A percentile compares a stretch with the other conserved stretches of the same genome.
Evolutionary conservation across 1,140 invertebrate genomes (phyloP).

Genomic region (Cheumatopsyche charites): DNA sequence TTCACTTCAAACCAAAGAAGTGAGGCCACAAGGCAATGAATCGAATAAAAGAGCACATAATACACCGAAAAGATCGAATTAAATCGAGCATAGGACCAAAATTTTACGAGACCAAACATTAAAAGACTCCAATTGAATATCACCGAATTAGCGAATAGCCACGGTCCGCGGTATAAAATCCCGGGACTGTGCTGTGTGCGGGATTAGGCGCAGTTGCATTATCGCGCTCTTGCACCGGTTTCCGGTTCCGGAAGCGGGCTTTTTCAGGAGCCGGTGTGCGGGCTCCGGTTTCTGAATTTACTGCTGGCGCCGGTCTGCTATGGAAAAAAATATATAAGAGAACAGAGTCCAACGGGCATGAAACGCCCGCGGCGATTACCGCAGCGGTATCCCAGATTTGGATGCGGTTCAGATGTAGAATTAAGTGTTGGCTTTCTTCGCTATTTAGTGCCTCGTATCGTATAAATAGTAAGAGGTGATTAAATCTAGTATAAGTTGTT

Average conservation of each 20-base stretch:
- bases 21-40: no score
- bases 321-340: neutral
- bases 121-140: conserved; percentile 22
- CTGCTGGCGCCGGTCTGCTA: neutral
- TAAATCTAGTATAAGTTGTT: no score
- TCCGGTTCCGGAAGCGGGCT: neutral
- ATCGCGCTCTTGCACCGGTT: neutral
- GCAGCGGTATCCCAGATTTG: neutral
- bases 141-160: neutral
- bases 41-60: no score
- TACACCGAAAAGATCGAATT: no score
- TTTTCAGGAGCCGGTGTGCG: neutral
- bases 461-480: no score
- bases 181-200: no score
- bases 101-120: no score
- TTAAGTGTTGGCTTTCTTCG: neutral
- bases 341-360: no score
- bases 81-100: no score
- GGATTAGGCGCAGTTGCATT: conserved; percentile 14
- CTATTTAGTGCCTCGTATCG: no score
- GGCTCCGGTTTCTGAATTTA: neutral
- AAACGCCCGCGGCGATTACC: conserved; percentile 1
- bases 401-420: neutral
- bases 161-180: neutral
- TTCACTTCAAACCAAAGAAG: no score